Conservation (phyloP, 2,113 vertebrate genomes). For the Natator depressus region DNA sequence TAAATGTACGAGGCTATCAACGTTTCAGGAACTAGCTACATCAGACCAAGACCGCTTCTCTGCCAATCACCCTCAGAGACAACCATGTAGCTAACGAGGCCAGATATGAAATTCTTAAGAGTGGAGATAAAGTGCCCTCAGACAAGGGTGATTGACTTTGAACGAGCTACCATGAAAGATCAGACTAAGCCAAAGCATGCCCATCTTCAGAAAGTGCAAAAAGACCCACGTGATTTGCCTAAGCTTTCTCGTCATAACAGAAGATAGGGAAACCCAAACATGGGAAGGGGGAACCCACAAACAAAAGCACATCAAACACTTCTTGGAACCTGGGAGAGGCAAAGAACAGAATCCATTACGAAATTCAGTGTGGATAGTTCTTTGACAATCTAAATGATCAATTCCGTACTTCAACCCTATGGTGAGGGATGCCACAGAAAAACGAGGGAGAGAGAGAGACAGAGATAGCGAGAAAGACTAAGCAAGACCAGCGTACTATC, state of each 20-base stretch:
- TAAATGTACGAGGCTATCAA: constrained; percentile 15
- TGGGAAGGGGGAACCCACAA: rapidly evolving
- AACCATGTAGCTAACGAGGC: not conserved
- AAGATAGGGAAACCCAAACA: not conserved
- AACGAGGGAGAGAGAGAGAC: not conserved
- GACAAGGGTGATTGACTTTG: not conserved
- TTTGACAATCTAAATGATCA: not conserved
- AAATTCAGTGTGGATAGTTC: not conserved
- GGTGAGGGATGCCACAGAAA: not conserved
- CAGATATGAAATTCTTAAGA: not conserved
- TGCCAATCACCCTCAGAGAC: constrained; percentile 20
- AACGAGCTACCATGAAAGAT: not conserved
- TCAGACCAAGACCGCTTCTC: not conserved
- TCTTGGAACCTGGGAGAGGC: not conserved
- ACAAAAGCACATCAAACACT: not conserved
- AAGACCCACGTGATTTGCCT: not conserved
- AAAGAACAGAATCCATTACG: not conserved
- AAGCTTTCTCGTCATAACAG: not conserved
- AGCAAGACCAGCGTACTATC: not conserved
- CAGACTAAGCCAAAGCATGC: not conserved
- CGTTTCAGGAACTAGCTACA: not conserved
- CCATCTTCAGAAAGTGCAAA: not conserved
- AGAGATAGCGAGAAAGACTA: not conserved
- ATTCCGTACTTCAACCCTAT: not conserved
- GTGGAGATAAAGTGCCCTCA: not conserved